A percentile compares a stretch with the other conserved stretches of the same genome.
Conservation (phyloP, 1,140 invertebrate species). For the Bemisia tabaci region DNA sequence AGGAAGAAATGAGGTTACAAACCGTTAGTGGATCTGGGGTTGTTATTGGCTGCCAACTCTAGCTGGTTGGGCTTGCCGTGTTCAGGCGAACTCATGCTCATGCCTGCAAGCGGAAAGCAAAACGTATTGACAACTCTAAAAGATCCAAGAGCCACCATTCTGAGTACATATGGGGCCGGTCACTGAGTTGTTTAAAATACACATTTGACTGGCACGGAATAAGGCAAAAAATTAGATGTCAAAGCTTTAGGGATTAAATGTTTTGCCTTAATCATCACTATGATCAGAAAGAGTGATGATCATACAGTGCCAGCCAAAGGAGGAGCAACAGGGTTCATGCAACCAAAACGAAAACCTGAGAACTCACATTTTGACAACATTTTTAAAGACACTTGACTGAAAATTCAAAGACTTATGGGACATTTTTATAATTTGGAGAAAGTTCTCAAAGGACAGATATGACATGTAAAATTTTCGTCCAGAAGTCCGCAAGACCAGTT, state of each 20-base stretch:
- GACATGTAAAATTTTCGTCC: too few species aligned
- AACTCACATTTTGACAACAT: too few species aligned
- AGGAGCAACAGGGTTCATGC: background rate
- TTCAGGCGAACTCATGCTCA: conserved; percentile 29
- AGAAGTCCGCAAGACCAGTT: too few species aligned
- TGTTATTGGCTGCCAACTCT: conserved; percentile 50
- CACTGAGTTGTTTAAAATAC: background rate
- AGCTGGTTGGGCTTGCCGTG: conserved; percentile 44
- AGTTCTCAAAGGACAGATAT: too few species aligned
- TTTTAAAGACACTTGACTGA: too few species aligned
- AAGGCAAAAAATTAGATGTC: conserved; percentile 2
- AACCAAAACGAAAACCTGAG: too few species aligned
- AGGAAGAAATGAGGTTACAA: too few species aligned
- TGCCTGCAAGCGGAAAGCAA: conserved; percentile 5
- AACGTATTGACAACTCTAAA: too few species aligned
- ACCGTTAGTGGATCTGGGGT: conserved; percentile 57
- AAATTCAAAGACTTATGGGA: too few species aligned
- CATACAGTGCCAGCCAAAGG: background rate
- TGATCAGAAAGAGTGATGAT: conserved; percentile 1
- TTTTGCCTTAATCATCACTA: too few species aligned
- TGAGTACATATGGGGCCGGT: background rate
- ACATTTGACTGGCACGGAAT: background rate
- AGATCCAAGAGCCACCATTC: background rate
- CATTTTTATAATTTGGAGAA: too few species aligned
- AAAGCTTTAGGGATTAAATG: too few species aligned